phyloP scores from a whole-genome alignment of 2,113 vertebrate species.

The Myrmecophaga tridactyla region DNA sequence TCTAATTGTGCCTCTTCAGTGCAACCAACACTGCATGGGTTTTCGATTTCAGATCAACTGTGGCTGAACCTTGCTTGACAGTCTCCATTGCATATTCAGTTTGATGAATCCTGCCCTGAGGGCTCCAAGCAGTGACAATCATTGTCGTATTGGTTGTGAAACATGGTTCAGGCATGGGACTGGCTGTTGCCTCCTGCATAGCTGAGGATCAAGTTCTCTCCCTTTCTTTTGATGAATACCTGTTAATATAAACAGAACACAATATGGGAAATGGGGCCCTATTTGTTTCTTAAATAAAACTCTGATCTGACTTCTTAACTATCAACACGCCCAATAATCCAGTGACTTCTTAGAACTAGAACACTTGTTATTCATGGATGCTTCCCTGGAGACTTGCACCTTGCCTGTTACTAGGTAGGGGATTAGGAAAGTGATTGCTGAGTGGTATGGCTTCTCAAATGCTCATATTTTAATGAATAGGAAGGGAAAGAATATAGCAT shows the following conservation, averaged over 20 bases:
- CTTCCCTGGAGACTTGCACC: neutral
- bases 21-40: too few species aligned
- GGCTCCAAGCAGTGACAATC: too few species aligned
- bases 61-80: too few species aligned
- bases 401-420: neutral
- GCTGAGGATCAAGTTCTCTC: too few species aligned
- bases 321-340: neutral
- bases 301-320: neutral
- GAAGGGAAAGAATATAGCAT: neutral
- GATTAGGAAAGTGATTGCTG: neutral
- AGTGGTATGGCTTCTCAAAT: neutral
- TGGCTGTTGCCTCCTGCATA: too few species aligned
- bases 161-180: too few species aligned
- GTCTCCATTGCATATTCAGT: too few species aligned
- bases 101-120: too few species aligned
- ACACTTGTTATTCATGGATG: conserved; percentile 6
- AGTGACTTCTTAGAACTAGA: conserved; percentile 15
- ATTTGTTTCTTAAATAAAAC: neutral
- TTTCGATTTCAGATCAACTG: too few species aligned
- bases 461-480: neutral
- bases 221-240: neutral
- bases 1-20: too few species aligned
- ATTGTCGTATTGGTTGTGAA: too few species aligned
- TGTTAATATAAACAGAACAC: neutral
- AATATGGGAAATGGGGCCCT: neutral